Evolutionary conservation across 2,888 invertebrate genomes (phyloP), one percentile per base, ranked within the genome.

Genomic region (Morpho achilles): DNA sequence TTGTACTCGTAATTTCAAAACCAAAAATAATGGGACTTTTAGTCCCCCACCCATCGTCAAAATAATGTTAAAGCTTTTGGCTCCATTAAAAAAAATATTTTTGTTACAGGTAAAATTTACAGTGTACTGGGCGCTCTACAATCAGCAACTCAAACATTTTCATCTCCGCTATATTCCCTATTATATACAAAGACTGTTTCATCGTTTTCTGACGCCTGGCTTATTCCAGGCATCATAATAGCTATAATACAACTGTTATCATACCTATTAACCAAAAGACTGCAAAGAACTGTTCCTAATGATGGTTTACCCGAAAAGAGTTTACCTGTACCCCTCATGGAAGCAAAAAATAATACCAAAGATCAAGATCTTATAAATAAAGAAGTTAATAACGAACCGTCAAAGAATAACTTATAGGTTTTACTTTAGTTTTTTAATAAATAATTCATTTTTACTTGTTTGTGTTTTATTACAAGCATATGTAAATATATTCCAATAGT

Each of bases 71-170:
- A 32, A 32, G 32, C 32, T 32, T 1, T 32, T 32, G 4, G 32
- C 32, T 32, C 32, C 3, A 46, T 3, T 16, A 1, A 42, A 43
- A 8, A 40, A 32, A 5, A 32, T 0, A 32, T 2, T 32, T 32
- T 32, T 32, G 32, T 32, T 32, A 7, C 81, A 91, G 91, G 91
- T 70, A 91, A 91, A 83, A 87, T 91, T 60, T 91, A 88, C 78
- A 89, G 90, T 63, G 85, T 91, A 5, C 65, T 90, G 46, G 88
- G 89, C 0, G 87, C 89, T 2, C 61, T 91, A 10, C 90, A 91
- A 68, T 88, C 88, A n/a, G 88, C 88, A 1, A 82, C 82, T 7
- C 88, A 88, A 60, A 84, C 82, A 0, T 61, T 90, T 32, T 79
- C 87, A 0, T 85, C 86, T 0, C 91, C 91, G 0, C 66, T 89